Evolutionary conservation across 2,888 invertebrate genomes (phyloP), one percentile per base, ranked within the genome.

Genomic region (Nebria salina): DNA sequence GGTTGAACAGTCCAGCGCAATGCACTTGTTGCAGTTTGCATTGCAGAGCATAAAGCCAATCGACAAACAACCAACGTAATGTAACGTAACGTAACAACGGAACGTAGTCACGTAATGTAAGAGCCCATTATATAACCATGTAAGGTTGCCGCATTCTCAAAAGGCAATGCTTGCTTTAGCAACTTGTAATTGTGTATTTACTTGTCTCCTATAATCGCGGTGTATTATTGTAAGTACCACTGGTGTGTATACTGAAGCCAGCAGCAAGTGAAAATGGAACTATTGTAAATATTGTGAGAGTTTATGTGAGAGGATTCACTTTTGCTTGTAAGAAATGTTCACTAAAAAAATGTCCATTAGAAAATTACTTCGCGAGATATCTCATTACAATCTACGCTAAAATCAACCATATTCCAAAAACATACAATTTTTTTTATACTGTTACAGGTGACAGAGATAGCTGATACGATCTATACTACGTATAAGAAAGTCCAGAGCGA

Each of bases 121-220:
- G 54, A 54, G 54, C 54, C 54, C 54, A 54, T 54, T 54, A 54
- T 54, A 54, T 54, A 54, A 54, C 54, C 54, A 54, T 54, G 54
- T 54, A 54, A 54, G 54, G 54, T 54, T 54, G 54, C 54, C 54
- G 54, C 54, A 54, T 54, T 54, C 54, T 54, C 54, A 54, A 54
- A 54, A 54, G 54, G 54, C 13, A 54, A 54, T 54, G 54, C 54
- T 54, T 54, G 54, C 54, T 54, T 54, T 34, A 34, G 2, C 34
- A 34, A 54, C 54, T 54, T 54, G 54, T 54, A 54, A 54, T 54
- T 54, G 54, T 54, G 54, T 54, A 54, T 54, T 54, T 54, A 54
- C 54, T 54, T 54, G 54, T 54, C 54, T 54, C 13, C 7, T 54
- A 54, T 54, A 54, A 54, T 54, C 54, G 54, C 8, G 54, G 11